A percentile compares a stretch with the other conserved stretches of the same genome.
phyloP scores from a whole-genome alignment of 1,140 invertebrate genomes.

The Acyrthosiphon pisum region DNA sequence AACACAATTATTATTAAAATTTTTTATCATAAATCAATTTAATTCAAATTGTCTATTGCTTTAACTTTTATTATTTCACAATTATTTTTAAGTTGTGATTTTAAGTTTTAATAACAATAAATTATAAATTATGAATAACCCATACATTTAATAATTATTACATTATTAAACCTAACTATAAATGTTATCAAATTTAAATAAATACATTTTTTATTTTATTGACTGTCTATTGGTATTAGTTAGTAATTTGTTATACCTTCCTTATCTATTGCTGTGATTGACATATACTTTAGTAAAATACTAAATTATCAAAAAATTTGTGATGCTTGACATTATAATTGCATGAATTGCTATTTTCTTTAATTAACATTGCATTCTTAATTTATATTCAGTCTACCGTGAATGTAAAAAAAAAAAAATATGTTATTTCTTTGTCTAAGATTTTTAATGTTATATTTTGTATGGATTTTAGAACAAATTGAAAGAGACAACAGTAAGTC shows the following conservation, averaged over 20 bases:
- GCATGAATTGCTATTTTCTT: not conserved
- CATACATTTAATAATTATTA: too few relatives aligned
- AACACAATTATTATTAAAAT: not conserved
- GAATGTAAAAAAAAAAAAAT: too few relatives aligned
- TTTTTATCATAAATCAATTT: too few relatives aligned
- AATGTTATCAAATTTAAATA: too few relatives aligned
- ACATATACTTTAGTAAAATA: not conserved
- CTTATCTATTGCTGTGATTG: not conserved
- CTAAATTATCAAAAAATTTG: not conserved
- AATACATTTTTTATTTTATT: not conserved
- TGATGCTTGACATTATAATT: not conserved
- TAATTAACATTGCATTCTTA: not conserved
- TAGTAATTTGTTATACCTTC: not conserved
- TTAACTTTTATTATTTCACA: too few relatives aligned
- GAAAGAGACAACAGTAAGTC: not conserved
- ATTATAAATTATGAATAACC: not conserved
- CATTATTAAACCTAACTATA: too few relatives aligned
- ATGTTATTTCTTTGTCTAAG: not conserved
- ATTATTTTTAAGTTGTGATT: too few relatives aligned
- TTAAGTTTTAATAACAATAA: not conserved
- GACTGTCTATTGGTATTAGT: not conserved
- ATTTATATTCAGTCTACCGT: not conserved
- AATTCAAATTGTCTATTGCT: too few relatives aligned
- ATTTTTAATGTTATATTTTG: not conserved
- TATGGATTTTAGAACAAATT: constrained; percentile 34